Conservation (phyloP, 2,797 vertebrate species). For the Telmatherina bonti region DNA sequence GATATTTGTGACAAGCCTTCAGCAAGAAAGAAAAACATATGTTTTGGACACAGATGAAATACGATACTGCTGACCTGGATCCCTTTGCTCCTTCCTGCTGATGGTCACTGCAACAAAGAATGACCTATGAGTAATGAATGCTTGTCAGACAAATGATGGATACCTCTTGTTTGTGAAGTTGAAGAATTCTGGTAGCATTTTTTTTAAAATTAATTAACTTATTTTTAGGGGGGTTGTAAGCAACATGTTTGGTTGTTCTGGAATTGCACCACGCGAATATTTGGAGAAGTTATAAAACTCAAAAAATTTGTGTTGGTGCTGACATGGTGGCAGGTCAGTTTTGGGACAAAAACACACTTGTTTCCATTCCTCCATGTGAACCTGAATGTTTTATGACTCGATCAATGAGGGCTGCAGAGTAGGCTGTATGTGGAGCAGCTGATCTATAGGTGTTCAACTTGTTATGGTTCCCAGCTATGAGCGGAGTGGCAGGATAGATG, state of each 20-base stretch:
- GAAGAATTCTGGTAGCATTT: neutral
- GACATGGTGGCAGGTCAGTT: conserved; percentile 15
- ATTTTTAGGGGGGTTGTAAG: neutral
- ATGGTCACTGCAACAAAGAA: conserved; percentile 20
- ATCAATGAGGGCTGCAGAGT: conserved; percentile 56
- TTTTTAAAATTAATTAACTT: conserved; percentile 10
- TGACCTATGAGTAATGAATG: conserved; percentile 21
- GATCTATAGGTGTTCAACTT: conserved; percentile 56
- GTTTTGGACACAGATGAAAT: conserved; percentile 40
- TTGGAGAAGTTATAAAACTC: conserved; percentile 15
- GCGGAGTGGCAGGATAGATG: conserved; percentile 41
- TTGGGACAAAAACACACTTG: conserved; percentile 23
- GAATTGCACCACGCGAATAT: conserved; percentile 1
- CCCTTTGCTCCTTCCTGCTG: conserved; percentile 10
- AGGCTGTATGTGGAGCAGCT: conserved; percentile 24
- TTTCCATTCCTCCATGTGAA: conserved; percentile 44
- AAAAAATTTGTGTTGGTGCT: conserved; percentile 7
- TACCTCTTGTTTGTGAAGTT: neutral
- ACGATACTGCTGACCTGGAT: conserved; percentile 30
- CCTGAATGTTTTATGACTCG: conserved; percentile 48
- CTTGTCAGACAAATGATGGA: neutral
- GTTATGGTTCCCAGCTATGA: conserved; percentile 53
- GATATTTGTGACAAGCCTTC: conserved; percentile 58
- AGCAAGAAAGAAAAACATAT: conserved; percentile 56
- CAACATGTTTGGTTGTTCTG: neutral